Percentiles rank a stretch among this genome's conserved stretches.
Conservation (phyloP, 2,113 vertebrate species). For the Trogon melanurus region DNA sequence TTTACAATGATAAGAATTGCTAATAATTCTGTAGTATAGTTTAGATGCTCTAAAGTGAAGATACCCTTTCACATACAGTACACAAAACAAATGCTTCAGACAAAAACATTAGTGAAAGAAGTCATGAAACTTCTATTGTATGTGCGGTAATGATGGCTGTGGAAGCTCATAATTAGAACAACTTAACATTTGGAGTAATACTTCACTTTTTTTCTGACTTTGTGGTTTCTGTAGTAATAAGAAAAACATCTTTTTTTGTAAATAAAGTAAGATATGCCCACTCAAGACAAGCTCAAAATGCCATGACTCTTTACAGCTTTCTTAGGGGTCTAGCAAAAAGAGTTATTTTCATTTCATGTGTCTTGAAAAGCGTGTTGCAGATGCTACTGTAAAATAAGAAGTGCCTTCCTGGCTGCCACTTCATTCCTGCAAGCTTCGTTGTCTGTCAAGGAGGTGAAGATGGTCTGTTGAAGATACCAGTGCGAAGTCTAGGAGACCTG, state of each 20-base stretch:
- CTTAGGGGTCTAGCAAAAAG: not conserved
- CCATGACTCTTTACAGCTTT: not conserved
- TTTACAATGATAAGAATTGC: not conserved
- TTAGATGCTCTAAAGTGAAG: not conserved
- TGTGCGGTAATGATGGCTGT: not conserved
- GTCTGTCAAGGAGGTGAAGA: not conserved
- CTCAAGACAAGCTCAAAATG: not conserved
- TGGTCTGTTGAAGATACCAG: not conserved
- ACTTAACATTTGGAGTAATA: not conserved
- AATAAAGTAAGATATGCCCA: not conserved
- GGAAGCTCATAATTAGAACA: not conserved
- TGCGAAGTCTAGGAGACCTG: not conserved
- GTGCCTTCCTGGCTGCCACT: not conserved
- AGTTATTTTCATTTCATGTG: not conserved
- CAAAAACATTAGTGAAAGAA: not conserved
- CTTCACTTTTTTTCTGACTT: not conserved
- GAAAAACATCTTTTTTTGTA: not conserved
- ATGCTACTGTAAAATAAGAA: not conserved
- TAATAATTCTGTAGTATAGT: not conserved
- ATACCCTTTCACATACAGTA: not conserved
- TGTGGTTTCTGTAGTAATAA: not conserved
- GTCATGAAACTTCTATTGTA: not conserved
- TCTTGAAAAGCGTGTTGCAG: not conserved
- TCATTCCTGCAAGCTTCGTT: not conserved
- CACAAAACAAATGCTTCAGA: not conserved